phyloP scores from a whole-genome alignment of 2,888 invertebrate species.

The Synanthedon formicaeformis region DNA sequence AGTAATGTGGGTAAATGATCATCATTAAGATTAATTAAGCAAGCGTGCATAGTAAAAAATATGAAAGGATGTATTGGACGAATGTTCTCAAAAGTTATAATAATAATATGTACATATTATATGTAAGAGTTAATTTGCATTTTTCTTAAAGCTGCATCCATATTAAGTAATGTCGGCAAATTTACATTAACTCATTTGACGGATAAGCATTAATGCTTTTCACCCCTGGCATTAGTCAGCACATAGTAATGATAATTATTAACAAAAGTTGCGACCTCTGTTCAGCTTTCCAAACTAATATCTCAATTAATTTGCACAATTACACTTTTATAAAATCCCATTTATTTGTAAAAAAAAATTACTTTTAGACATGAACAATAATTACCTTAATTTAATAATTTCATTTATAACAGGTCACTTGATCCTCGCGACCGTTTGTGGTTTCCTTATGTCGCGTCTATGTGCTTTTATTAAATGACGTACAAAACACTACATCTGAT shows the following conservation, averaged over 20 bases:
- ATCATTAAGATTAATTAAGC: no score
- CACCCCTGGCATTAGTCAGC: neutral
- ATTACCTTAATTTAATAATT: conserved; percentile 6
- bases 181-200: neutral
- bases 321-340: neutral
- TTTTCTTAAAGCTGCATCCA: no score
- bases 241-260: neutral
- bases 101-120: no score
- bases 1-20: no score
- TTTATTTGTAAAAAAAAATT: conserved; percentile 1
- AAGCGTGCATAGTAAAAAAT: no score
- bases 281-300: neutral
- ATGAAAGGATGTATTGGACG: no score
- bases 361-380: conserved; percentile 5
- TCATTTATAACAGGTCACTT: conserved; percentile 3
- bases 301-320: neutral
- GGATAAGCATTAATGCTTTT: neutral
- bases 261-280: neutral
- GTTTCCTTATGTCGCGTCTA: conserved; percentile 3
- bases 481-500: conserved; percentile 4
- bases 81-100: no score
- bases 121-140: no score
- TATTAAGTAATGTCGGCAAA: neutral
- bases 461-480: conserved; percentile 4
- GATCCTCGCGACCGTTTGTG: conserved; percentile 4